Conservation (phyloP, 1,140 invertebrate species). For the Magallana ariakensis region DNA sequence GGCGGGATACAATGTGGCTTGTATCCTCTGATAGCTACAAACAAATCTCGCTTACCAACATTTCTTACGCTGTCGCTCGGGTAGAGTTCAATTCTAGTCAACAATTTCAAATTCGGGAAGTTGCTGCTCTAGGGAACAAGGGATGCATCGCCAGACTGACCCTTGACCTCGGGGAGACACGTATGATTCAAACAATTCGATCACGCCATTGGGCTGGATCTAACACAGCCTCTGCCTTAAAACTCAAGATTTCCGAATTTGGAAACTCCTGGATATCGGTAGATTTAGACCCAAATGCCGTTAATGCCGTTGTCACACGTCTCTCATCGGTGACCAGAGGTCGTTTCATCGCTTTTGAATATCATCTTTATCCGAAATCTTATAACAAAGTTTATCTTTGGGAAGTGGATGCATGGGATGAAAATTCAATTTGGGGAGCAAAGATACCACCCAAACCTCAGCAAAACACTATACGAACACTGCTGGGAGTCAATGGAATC, state of each 20-base stretch:
- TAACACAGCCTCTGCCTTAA: slow-evolving; percentile 48
- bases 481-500: slow-evolving; percentile 71
- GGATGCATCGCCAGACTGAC: slow-evolving; percentile 59
- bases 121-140: slow-evolving; percentile 55
- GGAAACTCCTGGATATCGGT: slow-evolving; percentile 51
- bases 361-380: slow-evolving; percentile 49
- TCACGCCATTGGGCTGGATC: slow-evolving; percentile 67
- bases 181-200: slow-evolving; percentile 56
- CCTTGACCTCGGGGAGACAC: slow-evolving; percentile 58
- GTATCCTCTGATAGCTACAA: slow-evolving; percentile 61
- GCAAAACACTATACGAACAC: slow-evolving; percentile 48
- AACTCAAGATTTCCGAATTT: slow-evolving; percentile 57
- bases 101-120: slow-evolving; percentile 59
- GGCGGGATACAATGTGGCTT: slow-evolving; percentile 50
- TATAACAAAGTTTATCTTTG: slow-evolving; percentile 64
- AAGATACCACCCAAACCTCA: slow-evolving; percentile 51
- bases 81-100: slow-evolving; percentile 55
- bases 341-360: slow-evolving; percentile 58
- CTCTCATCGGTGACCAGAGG: slow-evolving; percentile 13
- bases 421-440: slow-evolving; percentile 58
- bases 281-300: slow-evolving; percentile 60
- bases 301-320: slow-evolving; percentile 56
- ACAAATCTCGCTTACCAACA: slow-evolving; percentile 48
- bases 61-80: slow-evolving; percentile 38
- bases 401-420: slow-evolving; percentile 67